These are phyloP conservation scores for Ia io DNA, from an alignment of 2,113 vertebrate species.

Conservation along the genomic window DNA sequence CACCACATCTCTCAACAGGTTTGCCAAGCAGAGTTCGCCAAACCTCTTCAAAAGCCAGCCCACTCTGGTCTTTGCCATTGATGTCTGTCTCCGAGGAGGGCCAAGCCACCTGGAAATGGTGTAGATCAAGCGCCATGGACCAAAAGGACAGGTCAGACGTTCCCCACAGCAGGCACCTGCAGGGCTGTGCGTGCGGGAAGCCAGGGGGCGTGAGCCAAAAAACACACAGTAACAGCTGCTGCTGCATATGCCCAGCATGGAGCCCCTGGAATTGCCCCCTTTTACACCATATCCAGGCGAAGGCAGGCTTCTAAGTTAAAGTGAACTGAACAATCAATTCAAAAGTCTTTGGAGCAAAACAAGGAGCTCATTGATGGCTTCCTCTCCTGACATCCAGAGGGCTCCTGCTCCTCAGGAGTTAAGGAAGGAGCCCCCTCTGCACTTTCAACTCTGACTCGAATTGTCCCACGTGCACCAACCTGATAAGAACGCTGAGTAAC, in stretches of 20 bases:
- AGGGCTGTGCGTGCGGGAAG: neutral
- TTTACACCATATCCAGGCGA: neutral
- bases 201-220: neutral
- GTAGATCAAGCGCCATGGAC: neutral
- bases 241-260: neutral
- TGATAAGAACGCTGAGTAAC: neutral
- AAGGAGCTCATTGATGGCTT: conserved; percentile 7
- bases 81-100: conserved; percentile 63
- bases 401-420: neutral
- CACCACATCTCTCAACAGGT: conserved; percentile 11
- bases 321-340: neutral
- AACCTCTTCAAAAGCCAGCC: conserved; percentile 64
- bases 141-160: conserved; percentile 25
- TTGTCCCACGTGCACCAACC: neutral
- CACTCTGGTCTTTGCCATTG: conserved; percentile 65
- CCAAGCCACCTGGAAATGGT: conserved; percentile 42
- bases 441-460: neutral
- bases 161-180: neutral
- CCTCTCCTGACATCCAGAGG: neutral
- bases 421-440: neutral
- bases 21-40: conserved; percentile 46
- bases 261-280: neutral
- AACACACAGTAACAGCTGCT: neutral
- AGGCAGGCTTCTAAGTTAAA: neutral
- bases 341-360: conserved; percentile 21